Base-by-base conservation (phyloP, 2,888 invertebrate species). In the Iselma pallidipennis region DNA sequence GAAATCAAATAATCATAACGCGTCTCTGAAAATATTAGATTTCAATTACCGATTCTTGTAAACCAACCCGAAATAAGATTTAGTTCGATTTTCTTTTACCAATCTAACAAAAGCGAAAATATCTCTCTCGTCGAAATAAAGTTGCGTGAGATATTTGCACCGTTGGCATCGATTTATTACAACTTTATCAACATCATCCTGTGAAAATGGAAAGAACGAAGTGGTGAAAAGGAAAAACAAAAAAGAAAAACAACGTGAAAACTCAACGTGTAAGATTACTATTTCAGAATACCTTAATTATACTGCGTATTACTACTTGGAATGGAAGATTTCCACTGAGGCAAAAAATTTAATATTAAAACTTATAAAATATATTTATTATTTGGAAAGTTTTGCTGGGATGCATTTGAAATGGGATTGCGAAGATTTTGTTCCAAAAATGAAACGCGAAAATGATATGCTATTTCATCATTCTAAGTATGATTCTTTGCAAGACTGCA, bases 131-230 rank as follows among this genome's bases (percentile, higher is more conserved):
- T 21, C 21, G 6, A 21, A 45, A 21, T 45, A 45, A 21, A 45
- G 45, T 45, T 45, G 45, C 21, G 45, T 45, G 45, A 45, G 45
- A 45, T 45, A 45, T 45, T 45, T 45, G 45, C 10, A 45, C 45
- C 21, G 45, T 21, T 45, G 19, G 45, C 45, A 16, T 45, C 45
- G 45, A 45, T 45, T 45, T 45, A 45, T 45, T 45, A 45, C 45
- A 45, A 45, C 10, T 45, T 45, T 45, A 45, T 45, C 45, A 45
- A 45, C 45, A 45, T 45, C 45, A 45, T 45, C 45, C 45, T 21
- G 21, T 21, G 19, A 12, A 45, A 45, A 45, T 45, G 45, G 45
- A 12, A 10, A 21, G 21, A 45, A 5, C 2, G 16, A 37, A 37
- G 16, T n/a, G n/a, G n/a, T n/a, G n/a, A n/a, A n/a, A n/a, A n/a